Evolutionary conservation across 2,113 vertebrate species (phyloP).

Genomic region (Rhynchopsitta pachyrhyncha): DNA sequence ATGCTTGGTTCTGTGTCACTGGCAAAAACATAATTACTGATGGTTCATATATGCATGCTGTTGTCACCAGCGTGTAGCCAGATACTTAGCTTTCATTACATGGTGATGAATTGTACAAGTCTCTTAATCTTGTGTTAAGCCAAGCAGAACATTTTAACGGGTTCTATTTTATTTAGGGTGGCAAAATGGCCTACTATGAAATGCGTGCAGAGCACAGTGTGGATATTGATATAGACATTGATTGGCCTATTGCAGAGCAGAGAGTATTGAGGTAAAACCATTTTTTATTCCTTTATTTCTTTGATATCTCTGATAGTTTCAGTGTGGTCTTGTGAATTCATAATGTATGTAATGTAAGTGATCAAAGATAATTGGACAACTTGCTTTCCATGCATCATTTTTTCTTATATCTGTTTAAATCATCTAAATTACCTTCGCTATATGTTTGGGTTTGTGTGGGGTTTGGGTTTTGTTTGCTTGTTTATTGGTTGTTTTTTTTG

Average conservation of each 20-base stretch:
- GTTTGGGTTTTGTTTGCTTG: not conserved
- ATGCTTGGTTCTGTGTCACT: not conserved
- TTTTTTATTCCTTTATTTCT: not conserved
- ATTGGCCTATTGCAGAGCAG: constrained; percentile 97
- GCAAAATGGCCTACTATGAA: constrained; percentile 89
- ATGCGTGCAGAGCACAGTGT: constrained; percentile 92
- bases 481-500: not conserved
- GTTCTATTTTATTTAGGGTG: constrained; percentile 76
- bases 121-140: not conserved
- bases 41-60: not conserved
- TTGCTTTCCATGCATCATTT: not conserved
- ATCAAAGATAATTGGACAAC: not conserved
- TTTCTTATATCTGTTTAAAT: not conserved
- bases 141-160: not conserved
- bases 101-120: not conserved
- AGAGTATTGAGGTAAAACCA: constrained; percentile 86
- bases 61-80: not conserved
- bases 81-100: not conserved
- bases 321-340: not conserved
- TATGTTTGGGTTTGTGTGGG: not conserved
- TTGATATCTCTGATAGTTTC: not conserved
- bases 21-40: not conserved
- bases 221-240: constrained; percentile 96
- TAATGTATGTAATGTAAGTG: not conserved
- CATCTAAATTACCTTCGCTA: not conserved